Evolutionary conservation across 2,113 vertebrate genomes (phyloP).

Genomic region (Callipepla californica): DNA sequence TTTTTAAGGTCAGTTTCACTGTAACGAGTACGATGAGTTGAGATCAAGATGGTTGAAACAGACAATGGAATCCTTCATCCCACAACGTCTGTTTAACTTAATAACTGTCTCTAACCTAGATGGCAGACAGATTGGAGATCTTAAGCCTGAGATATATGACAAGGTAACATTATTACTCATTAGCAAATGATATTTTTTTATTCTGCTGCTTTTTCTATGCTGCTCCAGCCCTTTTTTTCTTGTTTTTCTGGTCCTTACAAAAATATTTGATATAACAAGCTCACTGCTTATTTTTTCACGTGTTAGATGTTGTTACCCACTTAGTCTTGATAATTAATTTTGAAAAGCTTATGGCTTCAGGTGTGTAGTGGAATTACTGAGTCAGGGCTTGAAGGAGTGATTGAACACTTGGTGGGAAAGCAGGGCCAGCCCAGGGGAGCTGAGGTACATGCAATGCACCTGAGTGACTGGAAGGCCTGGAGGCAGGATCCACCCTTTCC

Average conservation of each 20-base stretch:
- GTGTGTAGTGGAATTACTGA: not conserved
- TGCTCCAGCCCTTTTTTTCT: not conserved
- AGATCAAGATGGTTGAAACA: slow-evolving; percentile 81
- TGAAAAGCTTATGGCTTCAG: not conserved
- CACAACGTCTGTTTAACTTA: slow-evolving; percentile 73
- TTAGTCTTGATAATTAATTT: not conserved
- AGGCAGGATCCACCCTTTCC: too few relatives aligned
- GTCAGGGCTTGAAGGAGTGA: too few relatives aligned
- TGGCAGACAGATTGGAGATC: slow-evolving; percentile 84
- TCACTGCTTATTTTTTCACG: not conserved
- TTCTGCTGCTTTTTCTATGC: not conserved
- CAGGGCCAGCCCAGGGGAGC: too few relatives aligned
- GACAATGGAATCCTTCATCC: slow-evolving; percentile 93
- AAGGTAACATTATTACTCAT: slow-evolving; percentile 69
- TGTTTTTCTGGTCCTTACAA: not conserved
- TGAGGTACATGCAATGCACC: too few relatives aligned
- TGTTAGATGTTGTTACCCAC: not conserved
- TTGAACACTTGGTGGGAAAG: too few relatives aligned
- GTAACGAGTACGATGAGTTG: slow-evolving; percentile 88
- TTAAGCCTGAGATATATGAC: slow-evolving; percentile 82
- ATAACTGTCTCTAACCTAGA: slow-evolving; percentile 84
- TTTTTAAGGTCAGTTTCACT: slow-evolving; percentile 85
- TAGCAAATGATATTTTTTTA: not conserved
- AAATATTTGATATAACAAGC: not conserved
- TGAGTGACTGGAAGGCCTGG: too few relatives aligned